These are phyloP conservation scores for Cheilosia variabilis DNA, from an alignment of 2,888 invertebrate genomes.

Conservation along the genomic window DNA sequence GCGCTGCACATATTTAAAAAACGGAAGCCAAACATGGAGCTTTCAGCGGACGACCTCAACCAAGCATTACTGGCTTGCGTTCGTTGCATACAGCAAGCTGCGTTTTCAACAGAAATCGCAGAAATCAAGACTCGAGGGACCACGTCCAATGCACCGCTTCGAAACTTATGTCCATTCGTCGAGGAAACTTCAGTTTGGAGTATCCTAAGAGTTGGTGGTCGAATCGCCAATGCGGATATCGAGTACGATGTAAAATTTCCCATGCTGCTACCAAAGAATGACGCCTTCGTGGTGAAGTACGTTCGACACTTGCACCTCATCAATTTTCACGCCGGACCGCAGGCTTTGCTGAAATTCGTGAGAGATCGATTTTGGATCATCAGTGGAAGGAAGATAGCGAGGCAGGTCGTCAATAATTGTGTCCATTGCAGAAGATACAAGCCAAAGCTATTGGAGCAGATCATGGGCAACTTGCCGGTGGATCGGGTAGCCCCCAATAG, in stretches of 20 bases:
- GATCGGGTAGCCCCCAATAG: background rate
- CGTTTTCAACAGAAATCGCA: too few relatives aligned
- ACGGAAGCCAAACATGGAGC: too few relatives aligned
- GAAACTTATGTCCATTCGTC: too few relatives aligned
- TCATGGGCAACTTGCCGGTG: too few relatives aligned
- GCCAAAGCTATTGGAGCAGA: background rate
- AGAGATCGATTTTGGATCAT: background rate
- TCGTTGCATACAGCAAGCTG: too few relatives aligned
- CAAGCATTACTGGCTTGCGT: too few relatives aligned
- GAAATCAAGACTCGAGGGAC: background rate
- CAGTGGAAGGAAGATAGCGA: background rate
- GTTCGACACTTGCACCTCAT: background rate
- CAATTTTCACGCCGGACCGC: conserved; percentile 9
- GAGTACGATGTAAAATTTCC: background rate
- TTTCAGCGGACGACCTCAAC: too few relatives aligned
- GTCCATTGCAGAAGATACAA: background rate
- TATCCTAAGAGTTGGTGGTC: too few relatives aligned
- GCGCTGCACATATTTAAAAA: too few relatives aligned
- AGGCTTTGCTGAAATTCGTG: background rate
- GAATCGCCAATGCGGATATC: background rate
- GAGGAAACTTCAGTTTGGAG: too few relatives aligned
- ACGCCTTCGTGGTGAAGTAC: background rate
- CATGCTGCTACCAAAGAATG: background rate
- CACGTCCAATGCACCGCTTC: background rate
- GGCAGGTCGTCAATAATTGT: background rate